Evolutionary conservation across 2,888 invertebrate genomes (phyloP).

Genomic region (Chloroclystis v-ata): DNA sequence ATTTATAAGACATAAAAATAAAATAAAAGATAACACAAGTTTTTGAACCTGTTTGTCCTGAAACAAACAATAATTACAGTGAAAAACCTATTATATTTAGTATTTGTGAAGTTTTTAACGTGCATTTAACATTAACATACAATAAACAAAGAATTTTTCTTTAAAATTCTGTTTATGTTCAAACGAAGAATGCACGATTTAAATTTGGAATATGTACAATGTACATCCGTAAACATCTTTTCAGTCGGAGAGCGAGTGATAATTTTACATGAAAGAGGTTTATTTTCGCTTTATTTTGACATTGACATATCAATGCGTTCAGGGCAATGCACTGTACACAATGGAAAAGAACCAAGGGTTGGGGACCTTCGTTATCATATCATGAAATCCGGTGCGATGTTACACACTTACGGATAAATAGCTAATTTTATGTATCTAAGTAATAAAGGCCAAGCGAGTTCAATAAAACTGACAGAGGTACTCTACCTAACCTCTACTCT

Average conservation of each 20-base stretch:
- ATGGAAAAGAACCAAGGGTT: slow-evolving; percentile 8
- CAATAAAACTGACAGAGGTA: no score
- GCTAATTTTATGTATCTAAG: no score
- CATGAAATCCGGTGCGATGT: slow-evolving; percentile 13
- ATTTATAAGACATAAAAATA: no score
- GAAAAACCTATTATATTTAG: no score
- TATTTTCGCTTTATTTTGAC: slow-evolving; percentile 11
- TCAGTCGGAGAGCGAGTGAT: not conserved
- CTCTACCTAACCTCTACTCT: no score
- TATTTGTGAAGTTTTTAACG: no score
- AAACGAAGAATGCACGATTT: not conserved
- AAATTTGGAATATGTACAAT: slow-evolving; percentile 12
- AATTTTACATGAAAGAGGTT: not conserved
- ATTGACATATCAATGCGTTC: slow-evolving; percentile 13
- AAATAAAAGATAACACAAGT: no score
- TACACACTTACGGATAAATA: not conserved
- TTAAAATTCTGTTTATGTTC: not conserved
- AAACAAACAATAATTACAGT: no score
- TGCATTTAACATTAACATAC: not conserved
- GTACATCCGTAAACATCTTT: slow-evolving; percentile 6
- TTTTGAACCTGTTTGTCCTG: no score
- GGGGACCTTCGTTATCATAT: slow-evolving; percentile 5
- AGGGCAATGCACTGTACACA: slow-evolving; percentile 7
- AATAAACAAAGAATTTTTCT: not conserved
- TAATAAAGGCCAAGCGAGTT: no score